phyloP scores from a whole-genome alignment of 2,113 vertebrate species.

The Pangasianodon hypophthalmus region DNA sequence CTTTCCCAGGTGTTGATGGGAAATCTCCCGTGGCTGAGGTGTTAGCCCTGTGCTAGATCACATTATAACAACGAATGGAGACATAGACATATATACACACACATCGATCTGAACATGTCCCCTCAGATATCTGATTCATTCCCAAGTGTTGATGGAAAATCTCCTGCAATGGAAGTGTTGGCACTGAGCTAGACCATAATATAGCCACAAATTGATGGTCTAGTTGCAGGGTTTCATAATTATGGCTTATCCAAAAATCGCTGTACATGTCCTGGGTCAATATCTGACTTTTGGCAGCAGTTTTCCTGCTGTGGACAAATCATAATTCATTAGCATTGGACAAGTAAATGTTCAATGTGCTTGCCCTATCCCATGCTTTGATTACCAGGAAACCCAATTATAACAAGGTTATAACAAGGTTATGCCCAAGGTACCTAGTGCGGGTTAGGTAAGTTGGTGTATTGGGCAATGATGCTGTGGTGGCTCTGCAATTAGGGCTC shows the following conservation, averaged over 20 bases:
- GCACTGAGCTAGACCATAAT: not conserved
- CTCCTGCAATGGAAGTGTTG: not conserved
- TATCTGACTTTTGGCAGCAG: not conserved
- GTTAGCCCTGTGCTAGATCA: not conserved
- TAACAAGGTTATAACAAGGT: not conserved
- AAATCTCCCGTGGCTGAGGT: conserved; percentile 1
- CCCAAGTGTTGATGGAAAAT: conserved; percentile 21
- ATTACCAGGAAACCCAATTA: not conserved
- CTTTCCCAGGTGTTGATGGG: conserved; percentile 27
- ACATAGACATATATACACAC: conserved; percentile 12
- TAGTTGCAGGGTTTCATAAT: not conserved
- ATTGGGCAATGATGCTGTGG: not conserved
- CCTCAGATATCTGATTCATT: conserved; percentile 12
- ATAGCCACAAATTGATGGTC: not conserved
- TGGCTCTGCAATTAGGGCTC: not conserved
- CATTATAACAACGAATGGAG: conserved; percentile 17
- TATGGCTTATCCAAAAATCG: not conserved
- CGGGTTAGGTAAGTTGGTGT: not conserved
- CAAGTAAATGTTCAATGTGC: not conserved
- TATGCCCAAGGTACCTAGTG: not conserved
- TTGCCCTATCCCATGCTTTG: not conserved
- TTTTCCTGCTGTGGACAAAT: not conserved
- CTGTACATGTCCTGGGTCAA: not conserved
- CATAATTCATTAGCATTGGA: not conserved
- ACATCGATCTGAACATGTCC: conserved; percentile 2